These are phyloP conservation scores for Montipora cactus DNA, from an alignment of 64 coral and sea anemone genomes.

Conservation along the genomic window DNA sequence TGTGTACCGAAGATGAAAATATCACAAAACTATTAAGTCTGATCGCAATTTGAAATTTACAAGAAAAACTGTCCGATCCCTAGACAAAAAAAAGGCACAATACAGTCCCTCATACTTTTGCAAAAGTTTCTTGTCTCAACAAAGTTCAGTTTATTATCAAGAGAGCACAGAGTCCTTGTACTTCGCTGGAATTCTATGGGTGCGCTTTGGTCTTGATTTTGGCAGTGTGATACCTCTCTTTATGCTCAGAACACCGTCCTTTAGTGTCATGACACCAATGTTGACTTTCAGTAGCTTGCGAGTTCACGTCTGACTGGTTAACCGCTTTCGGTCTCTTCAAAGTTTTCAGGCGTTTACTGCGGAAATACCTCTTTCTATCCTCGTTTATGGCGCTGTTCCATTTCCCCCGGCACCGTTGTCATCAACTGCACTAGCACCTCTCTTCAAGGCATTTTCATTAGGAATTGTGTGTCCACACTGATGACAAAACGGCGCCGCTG, in stretches of 20 bases:
- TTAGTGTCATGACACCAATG: constrained; percentile 56
- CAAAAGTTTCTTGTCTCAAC: no score
- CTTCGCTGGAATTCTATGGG: no score
- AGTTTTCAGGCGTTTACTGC: constrained; percentile 1
- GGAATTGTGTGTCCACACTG: neutral
- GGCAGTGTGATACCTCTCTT: constrained; percentile 2
- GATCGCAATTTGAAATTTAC: no score
- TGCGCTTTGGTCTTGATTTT: no score
- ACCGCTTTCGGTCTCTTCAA: neutral
- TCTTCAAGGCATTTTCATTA: neutral
- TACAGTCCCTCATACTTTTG: no score
- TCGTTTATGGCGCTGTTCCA: neutral
- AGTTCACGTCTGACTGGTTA: neutral
- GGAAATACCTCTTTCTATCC: constrained; percentile 12
- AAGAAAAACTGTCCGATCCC: no score
- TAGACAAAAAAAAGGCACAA: no score
- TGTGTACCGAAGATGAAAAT: no score
- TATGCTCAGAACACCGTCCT: constrained; percentile 31
- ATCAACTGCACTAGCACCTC: neutral
- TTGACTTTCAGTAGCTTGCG: neutral
- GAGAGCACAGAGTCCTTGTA: no score
- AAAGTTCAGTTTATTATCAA: no score
- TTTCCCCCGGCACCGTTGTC: neutral
- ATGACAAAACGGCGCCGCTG: neutral
- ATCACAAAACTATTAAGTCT: no score